These are phyloP conservation scores for Reticulitermes speratus DNA, from an alignment of 1,140 invertebrate species.

Conservation along the genomic window DNA sequence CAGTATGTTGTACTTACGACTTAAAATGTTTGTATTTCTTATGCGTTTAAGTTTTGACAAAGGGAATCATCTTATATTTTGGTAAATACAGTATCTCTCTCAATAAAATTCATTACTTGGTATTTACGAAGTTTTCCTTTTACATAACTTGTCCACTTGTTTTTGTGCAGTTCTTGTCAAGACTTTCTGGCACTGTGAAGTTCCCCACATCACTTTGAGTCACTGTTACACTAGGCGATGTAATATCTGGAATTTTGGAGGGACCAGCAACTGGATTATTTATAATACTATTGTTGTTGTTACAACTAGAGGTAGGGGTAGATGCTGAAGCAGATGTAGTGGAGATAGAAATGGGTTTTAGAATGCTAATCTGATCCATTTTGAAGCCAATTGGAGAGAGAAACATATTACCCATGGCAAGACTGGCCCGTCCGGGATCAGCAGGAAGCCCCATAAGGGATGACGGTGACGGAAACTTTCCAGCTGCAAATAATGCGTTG, in stretches of 20 bases:
- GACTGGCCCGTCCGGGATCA: conserved; percentile 22
- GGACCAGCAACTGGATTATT: conserved; percentile 29
- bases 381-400: conserved; percentile 48
- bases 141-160: conserved; percentile 29
- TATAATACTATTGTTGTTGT: background rate
- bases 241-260: conserved; percentile 28
- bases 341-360: conserved; percentile 24
- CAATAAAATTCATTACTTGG: too few species aligned
- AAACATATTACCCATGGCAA: conserved; percentile 40
- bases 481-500: conserved; percentile 54
- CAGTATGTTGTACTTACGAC: too few species aligned
- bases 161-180: conserved; percentile 30
- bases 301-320: background rate
- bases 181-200: conserved; percentile 23
- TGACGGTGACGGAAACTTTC: conserved; percentile 51
- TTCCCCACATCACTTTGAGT: conserved; percentile 24
- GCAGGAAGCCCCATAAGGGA: conserved; percentile 27
- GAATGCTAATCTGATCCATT: conserved; percentile 44
- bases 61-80: too few species aligned
- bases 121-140: background rate
- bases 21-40: too few species aligned
- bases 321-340: background rate
- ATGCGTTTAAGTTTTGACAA: too few species aligned
- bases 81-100: too few species aligned
- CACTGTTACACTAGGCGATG: background rate